Evolutionary conservation across 2,797 vertebrate species (phyloP), one percentile per base, ranked within the genome.

Genomic region (Phataginus tricuspis): DNA sequence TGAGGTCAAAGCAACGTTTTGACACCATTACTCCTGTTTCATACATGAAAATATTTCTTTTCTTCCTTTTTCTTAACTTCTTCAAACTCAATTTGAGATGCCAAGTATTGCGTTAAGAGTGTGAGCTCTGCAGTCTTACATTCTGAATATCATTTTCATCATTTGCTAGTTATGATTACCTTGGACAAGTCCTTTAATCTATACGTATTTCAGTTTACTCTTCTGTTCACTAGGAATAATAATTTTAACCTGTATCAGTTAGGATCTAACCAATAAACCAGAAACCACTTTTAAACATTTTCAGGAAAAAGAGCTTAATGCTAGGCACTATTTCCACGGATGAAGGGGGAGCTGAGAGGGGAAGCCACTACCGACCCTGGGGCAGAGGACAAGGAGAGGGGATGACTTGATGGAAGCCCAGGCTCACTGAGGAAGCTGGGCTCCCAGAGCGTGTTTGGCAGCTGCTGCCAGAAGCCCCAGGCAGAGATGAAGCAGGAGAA

Each of bases 1-100:
- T 69, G 55, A 88, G 66, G 79, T 93, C 69, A 90, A 91, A 94
- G 80, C 79, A 94, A 80, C 5, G 6, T 77, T 96, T 96, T 84
- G 78, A 84, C 18, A 75, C 59, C 82, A 96, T 79, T 80, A 55
- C 27, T 42, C 27, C 66, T 68, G 21, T 55, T 87, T 66, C n/a
- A 69, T 53, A 57, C 49, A 37, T 59, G 37, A 78, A 77, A 87
- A 83, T 59, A 55, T 34, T 77, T 85, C 61, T 94, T 91, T 66
- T 82, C 66, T 93, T 95, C 61, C n/a, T 77, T 90, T 75, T 75
- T 64, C 61, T 18, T 90, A 89, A 96, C 92, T 68, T 29, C 19
- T 57, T 37, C 64, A 12, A 72, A 75, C 42, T 94, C 86, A 71
- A 71, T 63, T 88, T 29, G 31, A 82, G 59, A 91, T 37, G 29